Evolutionary conservation across 2,888 invertebrate genomes (phyloP).

Genomic region (Pediacus dermestoides): DNA sequence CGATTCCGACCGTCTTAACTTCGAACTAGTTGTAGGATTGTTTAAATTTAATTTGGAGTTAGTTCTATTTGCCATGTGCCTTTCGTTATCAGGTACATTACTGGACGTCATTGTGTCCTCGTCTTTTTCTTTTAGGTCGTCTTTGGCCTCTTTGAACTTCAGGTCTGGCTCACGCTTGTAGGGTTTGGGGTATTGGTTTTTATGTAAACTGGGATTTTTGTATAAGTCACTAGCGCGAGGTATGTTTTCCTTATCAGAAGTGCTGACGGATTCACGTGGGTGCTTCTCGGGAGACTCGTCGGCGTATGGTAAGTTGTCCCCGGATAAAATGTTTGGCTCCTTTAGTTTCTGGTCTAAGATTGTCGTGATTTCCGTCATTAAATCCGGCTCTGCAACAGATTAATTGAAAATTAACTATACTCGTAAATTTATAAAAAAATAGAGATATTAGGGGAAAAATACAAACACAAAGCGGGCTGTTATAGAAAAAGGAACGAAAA

Average conservation of each 20-base stretch:
- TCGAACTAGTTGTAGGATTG: constrained; percentile 3
- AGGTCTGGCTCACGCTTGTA: constrained; percentile 27
- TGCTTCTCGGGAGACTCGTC: constrained; percentile 63
- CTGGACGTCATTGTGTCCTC: constrained; percentile 43
- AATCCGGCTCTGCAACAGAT: constrained; percentile 70
- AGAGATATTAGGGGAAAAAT: no score
- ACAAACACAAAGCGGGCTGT: no score
- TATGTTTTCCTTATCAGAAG: constrained; percentile 43
- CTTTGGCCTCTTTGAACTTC: constrained; percentile 45
- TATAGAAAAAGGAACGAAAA: no score
- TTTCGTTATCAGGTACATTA: constrained; percentile 45
- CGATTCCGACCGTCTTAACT: constrained; percentile 61
- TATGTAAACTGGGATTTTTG: constrained; percentile 55
- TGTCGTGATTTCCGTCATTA: constrained; percentile 77
- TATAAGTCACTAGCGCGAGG: constrained; percentile 45
- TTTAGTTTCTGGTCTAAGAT: constrained; percentile 73
- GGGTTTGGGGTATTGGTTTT: constrained; percentile 38
- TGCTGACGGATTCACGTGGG: no score
- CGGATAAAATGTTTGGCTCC: constrained; percentile 63
- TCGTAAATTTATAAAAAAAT: neutral
- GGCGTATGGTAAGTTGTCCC: constrained; percentile 58
- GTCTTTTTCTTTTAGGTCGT: constrained; percentile 51
- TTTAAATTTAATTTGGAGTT: constrained; percentile 6
- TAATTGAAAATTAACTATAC: no score
- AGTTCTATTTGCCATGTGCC: constrained; percentile 36